Conservation (phyloP, 2,797 vertebrate species). For the Hafferia zeledoni region DNA sequence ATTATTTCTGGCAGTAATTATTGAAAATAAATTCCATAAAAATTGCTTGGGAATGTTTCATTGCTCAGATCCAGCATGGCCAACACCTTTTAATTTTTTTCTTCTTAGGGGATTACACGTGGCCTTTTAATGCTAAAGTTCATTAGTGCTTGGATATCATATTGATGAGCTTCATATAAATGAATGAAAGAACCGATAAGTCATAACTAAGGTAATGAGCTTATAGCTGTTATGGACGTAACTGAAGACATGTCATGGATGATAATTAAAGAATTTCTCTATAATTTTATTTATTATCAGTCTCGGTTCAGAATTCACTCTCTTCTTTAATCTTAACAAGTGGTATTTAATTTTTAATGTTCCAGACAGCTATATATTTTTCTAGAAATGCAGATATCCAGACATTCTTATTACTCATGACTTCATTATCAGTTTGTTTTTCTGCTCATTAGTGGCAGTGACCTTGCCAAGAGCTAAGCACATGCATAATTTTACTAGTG, state of each 20-base stretch:
- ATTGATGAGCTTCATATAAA: constrained; percentile 18
- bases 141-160: constrained; percentile 24
- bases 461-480: constrained; percentile 49
- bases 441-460: constrained; percentile 29
- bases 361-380: not conserved
- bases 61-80: not conserved
- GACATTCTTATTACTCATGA: not conserved
- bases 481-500: constrained; percentile 48
- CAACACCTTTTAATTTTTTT: not conserved
- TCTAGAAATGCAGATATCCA: not conserved
- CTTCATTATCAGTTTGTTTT: constrained; percentile 57
- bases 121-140: constrained; percentile 15
- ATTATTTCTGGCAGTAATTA: not conserved
- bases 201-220: constrained; percentile 1
- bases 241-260: not conserved
- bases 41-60: not conserved
- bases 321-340: not conserved
- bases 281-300: not conserved
- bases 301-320: not conserved
- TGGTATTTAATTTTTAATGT: not conserved
- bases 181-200: constrained; percentile 12
- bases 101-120: not conserved
- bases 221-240: not conserved
- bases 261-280: not conserved
- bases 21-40: constrained; percentile 16